phyloP scores from a whole-genome alignment of 1,140 invertebrate species.

The Thaumetopoea pityocampa region DNA sequence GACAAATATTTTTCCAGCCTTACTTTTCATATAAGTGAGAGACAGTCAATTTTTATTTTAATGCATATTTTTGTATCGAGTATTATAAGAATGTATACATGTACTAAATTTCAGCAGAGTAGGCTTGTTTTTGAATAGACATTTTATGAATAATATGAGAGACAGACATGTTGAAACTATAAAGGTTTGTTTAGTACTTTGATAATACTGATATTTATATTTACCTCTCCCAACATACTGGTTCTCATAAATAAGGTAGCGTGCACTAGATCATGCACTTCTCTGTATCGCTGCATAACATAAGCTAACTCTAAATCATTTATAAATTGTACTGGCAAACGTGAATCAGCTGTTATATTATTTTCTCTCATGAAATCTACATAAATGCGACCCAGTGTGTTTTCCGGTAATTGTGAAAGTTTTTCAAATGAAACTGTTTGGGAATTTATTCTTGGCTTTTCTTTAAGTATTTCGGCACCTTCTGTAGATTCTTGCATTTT shows the following conservation, averaged over 20 bases:
- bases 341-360: slow-evolving; percentile 94
- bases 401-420: slow-evolving; percentile 83
- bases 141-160: too few species aligned
- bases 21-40: too few species aligned
- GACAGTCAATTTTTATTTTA: too few species aligned
- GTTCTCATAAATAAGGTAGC: slow-evolving; percentile 94
- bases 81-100: too few species aligned
- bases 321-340: slow-evolving; percentile 92
- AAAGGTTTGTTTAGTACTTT: too few species aligned
- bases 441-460: slow-evolving; percentile 92
- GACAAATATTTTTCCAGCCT: too few species aligned
- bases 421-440: slow-evolving; percentile 86
- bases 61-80: too few species aligned
- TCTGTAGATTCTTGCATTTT: slow-evolving; percentile 82
- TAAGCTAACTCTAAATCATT: slow-evolving; percentile 94
- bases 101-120: too few species aligned
- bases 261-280: slow-evolving; percentile 97
- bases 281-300: slow-evolving; percentile 97
- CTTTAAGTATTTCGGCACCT: slow-evolving; percentile 83
- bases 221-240: slow-evolving; percentile 90
- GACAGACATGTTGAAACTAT: too few species aligned
- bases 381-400: slow-evolving; percentile 91
- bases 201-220: slow-evolving; percentile 2
- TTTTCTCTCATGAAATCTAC: slow-evolving; percentile 88
- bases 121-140: too few species aligned